These are phyloP conservation scores for Lymantria monacha DNA, from an alignment of 2,888 invertebrate species.

Conservation along the genomic window DNA sequence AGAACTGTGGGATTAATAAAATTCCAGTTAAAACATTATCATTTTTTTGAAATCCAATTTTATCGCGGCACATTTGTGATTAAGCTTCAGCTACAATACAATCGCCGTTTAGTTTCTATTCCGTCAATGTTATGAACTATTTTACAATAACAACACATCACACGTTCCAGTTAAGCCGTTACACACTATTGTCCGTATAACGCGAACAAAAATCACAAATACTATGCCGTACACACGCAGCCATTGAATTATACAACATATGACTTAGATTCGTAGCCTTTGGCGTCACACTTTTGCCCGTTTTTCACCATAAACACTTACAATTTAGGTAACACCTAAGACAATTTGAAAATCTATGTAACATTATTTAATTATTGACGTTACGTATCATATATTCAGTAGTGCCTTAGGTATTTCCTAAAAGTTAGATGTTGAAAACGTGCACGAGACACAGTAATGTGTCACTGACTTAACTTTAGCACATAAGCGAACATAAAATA, in stretches of 20 bases:
- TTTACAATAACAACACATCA: neutral
- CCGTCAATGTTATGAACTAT: neutral
- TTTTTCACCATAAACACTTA: no score
- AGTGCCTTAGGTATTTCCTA: no score
- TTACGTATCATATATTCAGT: no score
- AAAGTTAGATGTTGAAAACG: no score
- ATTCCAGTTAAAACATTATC: neutral
- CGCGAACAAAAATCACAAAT: slow-evolving; percentile 20
- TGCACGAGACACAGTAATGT: slow-evolving; percentile 18
- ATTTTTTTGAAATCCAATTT: neutral
- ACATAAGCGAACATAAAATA: neutral
- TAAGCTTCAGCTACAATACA: slow-evolving; percentile 4
- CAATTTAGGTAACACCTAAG: no score
- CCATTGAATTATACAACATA: slow-evolving; percentile 24
- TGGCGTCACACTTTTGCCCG: slow-evolving; percentile 20
- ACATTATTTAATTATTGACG: no score
- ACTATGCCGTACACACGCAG: slow-evolving; percentile 18
- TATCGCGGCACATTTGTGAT: slow-evolving; percentile 17
- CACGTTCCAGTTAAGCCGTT: slow-evolving; percentile 13
- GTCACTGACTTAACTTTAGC: slow-evolving; percentile 18
- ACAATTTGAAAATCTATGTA: no score
- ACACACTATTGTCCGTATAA: slow-evolving; percentile 29
- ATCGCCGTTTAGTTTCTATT: neutral
- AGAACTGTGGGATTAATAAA: no score
- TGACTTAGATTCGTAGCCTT: slow-evolving; percentile 33